Evolutionary conservation across 53 echinoderm and acorn worm species (phyloP), one percentile per base, ranked within the genome.

Genomic region (Arbacia lixula): DNA sequence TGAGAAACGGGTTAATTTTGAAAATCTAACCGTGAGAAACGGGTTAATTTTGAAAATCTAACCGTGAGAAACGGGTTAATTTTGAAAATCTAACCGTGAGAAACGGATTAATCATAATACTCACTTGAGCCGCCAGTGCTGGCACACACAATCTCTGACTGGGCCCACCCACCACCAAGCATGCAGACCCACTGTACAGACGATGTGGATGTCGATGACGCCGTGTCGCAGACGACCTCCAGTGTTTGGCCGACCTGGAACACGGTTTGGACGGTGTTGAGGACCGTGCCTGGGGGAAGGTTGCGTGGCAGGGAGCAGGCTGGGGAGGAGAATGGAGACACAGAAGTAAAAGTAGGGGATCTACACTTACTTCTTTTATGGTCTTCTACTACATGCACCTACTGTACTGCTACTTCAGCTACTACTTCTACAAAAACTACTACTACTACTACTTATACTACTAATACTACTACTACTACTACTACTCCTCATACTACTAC

Each of bases 211-310:
- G 43, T 32, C 2, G 69, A 43, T 43, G 41, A 42, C 1, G 19
- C 33, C 33, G 50, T 52, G 33, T 74, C 77, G 30, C 77, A 77
- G 58, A 57, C 34, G 1, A 77, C 77, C 58, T 9, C 36, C 12
- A 77, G 40, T 0, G 57, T 77, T 16, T 77, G 57, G 0, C 16
- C 1, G 2, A 58, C 34, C 21, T 27, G 30, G 58, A 77, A 77
- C 22, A 58, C 24, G 5, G 39, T 36, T 26, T 58, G 36, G 9
- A 58, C 58, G 0, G 77, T 77, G 58, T 77, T 77, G 27, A 77
- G 36, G 22, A 20, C 60, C n/a, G 58, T 12, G 14, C 58, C 58
- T 26, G 77, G 77, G 37, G 58, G 77, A 56, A n/a, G n/a, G n/a
- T n/a, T n/a, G 17, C 10, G 4, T 42, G 74, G 74, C 36, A 74